These are phyloP conservation scores for Odontomyia ornata DNA, from an alignment of 2,888 invertebrate genomes.

Conservation along the genomic window DNA sequence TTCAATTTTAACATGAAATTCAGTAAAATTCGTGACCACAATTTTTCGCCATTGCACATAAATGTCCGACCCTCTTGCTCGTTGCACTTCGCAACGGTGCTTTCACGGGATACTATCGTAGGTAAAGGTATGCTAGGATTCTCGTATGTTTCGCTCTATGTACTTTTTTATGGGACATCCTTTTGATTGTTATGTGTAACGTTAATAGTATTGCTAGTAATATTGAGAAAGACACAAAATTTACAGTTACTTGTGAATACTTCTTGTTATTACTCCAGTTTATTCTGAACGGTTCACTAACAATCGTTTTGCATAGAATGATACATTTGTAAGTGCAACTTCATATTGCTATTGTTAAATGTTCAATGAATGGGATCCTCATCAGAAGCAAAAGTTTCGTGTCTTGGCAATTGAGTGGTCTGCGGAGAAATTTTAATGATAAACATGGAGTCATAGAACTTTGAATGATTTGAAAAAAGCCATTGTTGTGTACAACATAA, in stretches of 20 bases:
- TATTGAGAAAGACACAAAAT: conserved; percentile 4
- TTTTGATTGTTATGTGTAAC: not conserved
- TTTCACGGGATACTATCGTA: not conserved
- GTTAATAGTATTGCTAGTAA: conserved; percentile 11
- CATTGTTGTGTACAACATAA: too few species aligned
- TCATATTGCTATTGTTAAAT: too few species aligned
- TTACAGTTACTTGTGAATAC: conserved; percentile 1
- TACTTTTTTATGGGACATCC: conserved; percentile 19
- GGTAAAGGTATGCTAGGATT: not conserved
- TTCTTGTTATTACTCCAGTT: conserved; percentile 11
- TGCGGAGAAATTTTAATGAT: too few species aligned
- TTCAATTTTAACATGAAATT: conserved; percentile 19
- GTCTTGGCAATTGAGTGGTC: too few species aligned
- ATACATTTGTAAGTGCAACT: not conserved
- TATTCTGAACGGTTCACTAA: conserved; percentile 11
- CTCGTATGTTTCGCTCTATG: not conserved
- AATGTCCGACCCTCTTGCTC: conserved; percentile 26
- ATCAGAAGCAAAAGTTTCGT: too few species aligned
- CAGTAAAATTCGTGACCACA: conserved; percentile 43
- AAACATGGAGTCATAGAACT: too few species aligned
- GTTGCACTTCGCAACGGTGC: not conserved
- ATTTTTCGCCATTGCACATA: conserved; percentile 40
- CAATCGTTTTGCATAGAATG: conserved; percentile 5
- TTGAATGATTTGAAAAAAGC: too few species aligned
- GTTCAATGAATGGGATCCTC: too few species aligned